Evolutionary conservation across 2,797 vertebrate species (phyloP), one percentile per base, ranked within the genome.

Genomic region (Austrolebias charrua): DNA sequence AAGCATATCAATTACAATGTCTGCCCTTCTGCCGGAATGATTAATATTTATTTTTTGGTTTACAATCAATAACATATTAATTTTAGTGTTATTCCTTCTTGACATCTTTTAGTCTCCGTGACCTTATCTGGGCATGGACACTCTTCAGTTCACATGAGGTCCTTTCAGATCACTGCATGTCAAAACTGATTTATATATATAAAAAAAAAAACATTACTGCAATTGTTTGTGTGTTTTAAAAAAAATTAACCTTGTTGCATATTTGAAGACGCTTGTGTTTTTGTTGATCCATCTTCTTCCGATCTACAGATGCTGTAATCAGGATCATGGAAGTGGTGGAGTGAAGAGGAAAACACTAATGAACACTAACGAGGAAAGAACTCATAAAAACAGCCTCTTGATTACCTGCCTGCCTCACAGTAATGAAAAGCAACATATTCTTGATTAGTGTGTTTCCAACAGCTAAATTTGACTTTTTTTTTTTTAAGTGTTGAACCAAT

Each of bases 341-440:
- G 77, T 70, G 55, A 70, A 78, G 71, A 76, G 62, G 69, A 58
- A 81, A 75, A 73, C 19, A 8, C 66, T 86, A 81, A 89, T 79
- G 69, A 84, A 60, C 31, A 63, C 49, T 86, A 87, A 89, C 79
- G 71, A 86, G 82, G 54, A 77, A 71, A 55, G 63, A 85, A 62
- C 56, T 71, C 58, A 57, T 63, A 69, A 78, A 84, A 83, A 75
- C 75, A 80, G 60, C 61, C 62, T 71, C 80, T 82, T 90, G 85
- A 89, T 88, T 87, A 84, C 79, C 66, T 78, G 66, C 78, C 80
- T 80, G 73, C 80, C 73, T 77, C 6, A 6, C 53, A 29, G 60
- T 82, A 80, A 81, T 75, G 68, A 73, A 76, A 79, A 66, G 82
- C 53, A 80, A 75, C 66, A 57, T 45, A 54, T n/a, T 24, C 28